phyloP scores from a whole-genome alignment of 2,797 vertebrate species.

The Taenioides sp. region DNA sequence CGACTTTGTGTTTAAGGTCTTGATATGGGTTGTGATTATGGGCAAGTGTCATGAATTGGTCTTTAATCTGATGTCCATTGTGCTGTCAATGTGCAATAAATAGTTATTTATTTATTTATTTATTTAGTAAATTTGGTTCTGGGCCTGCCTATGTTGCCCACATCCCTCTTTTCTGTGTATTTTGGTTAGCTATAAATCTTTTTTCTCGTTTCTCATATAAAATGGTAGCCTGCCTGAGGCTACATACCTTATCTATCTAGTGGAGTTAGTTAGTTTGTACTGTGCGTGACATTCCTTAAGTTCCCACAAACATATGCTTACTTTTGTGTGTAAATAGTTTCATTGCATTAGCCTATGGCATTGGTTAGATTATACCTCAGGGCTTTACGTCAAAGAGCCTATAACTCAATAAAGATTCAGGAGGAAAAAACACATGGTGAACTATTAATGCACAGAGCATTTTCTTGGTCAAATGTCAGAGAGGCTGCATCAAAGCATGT shows the following conservation, averaged over 20 bases:
- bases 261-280: background rate
- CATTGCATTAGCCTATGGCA: constrained; percentile 4
- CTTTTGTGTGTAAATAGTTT: constrained; percentile 1
- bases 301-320: background rate
- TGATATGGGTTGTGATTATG: no score
- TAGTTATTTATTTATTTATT: no score
- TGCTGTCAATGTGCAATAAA: no score
- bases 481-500: background rate
- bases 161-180: no score
- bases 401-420: background rate
- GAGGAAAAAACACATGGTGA: background rate
- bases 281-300: background rate
- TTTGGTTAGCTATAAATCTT: no score
- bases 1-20: no score
- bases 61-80: no score
- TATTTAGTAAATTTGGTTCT: no score
- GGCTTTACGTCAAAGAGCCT: background rate
- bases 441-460: background rate
- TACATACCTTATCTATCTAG: no score
- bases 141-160: no score
- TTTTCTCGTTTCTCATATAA: background rate
- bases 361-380: background rate
- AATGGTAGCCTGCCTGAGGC: background rate
- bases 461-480: background rate
- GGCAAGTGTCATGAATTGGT: no score